These are phyloP conservation scores for Phengaris alcon DNA, from an alignment of 2,888 invertebrate species.

Conservation along the genomic window DNA sequence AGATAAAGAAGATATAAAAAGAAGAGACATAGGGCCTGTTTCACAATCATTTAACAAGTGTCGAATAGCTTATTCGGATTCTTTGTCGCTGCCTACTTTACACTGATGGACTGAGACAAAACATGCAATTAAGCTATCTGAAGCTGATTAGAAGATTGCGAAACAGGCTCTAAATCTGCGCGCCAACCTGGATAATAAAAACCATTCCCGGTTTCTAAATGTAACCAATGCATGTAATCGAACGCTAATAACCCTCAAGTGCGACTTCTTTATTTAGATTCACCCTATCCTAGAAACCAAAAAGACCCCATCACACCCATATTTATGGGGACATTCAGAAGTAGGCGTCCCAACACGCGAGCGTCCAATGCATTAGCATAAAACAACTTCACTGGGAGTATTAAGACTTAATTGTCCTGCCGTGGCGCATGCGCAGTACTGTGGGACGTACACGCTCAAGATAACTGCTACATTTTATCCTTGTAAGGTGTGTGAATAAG, in stretches of 20 bases:
- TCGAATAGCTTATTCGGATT: too few relatives aligned
- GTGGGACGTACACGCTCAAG: conserved; percentile 66
- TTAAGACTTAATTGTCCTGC: conserved; percentile 77
- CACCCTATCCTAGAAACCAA: conserved; percentile 35
- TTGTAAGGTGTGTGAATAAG: conserved; percentile 29
- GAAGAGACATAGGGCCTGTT: too few relatives aligned
- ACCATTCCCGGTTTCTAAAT: background rate
- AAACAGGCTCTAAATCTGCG: too few relatives aligned
- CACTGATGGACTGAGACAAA: too few relatives aligned
- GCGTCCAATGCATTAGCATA: conserved; percentile 70
- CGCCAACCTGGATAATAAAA: background rate
- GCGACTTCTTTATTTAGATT: conserved; percentile 32
- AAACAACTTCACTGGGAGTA: conserved; percentile 73
- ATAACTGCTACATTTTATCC: conserved; percentile 68
- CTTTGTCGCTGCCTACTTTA: too few relatives aligned
- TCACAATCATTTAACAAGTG: too few relatives aligned
- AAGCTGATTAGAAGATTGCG: too few relatives aligned
- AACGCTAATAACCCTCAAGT: conserved; percentile 12
- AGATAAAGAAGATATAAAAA: too few relatives aligned
- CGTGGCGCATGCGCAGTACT: conserved; percentile 53
- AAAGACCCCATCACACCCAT: conserved; percentile 45
- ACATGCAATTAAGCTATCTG: too few relatives aligned
- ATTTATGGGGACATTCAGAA: conserved; percentile 50
- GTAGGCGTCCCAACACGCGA: conserved; percentile 75
- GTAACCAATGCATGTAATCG: background rate